Conservation (phyloP, 1,140 invertebrate species). For the Drosophila lacteicornis region DNA sequence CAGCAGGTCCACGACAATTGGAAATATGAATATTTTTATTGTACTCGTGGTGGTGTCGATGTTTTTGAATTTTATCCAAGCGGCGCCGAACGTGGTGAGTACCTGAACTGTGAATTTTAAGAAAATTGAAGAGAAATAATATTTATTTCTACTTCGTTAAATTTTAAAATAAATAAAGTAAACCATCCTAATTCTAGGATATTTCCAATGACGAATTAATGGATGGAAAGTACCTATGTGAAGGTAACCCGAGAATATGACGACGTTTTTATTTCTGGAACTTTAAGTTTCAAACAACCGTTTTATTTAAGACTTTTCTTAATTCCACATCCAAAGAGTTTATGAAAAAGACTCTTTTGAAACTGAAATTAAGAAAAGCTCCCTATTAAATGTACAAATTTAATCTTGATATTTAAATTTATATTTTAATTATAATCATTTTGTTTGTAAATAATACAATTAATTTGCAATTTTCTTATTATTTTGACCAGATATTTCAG, state of each 20-base stretch:
- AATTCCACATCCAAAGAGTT: not conserved
- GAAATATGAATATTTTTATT: constrained; percentile 49
- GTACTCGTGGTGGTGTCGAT: constrained; percentile 35
- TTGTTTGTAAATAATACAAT: constrained; percentile 19
- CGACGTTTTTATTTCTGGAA: not conserved
- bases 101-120: not conserved
- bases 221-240: constrained; percentile 54
- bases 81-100: constrained; percentile 45
- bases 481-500: constrained; percentile 56
- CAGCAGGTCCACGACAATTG: not conserved
- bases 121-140: no score
- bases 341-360: not conserved
- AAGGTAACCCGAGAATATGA: constrained; percentile 28
- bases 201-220: constrained; percentile 48
- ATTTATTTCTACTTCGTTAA: no score
- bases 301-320: not conserved
- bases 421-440: constrained; percentile 12
- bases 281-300: not conserved
- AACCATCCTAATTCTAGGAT: constrained; percentile 35
- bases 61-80: constrained; percentile 32
- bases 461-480: constrained; percentile 41
- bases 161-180: no score
- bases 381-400: not conserved
- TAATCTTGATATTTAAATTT: not conserved
- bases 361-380: not conserved